These are phyloP conservation scores for Drosophila ercepeae DNA, from an alignment of 1,140 invertebrate genomes.

Conservation along the genomic window DNA sequence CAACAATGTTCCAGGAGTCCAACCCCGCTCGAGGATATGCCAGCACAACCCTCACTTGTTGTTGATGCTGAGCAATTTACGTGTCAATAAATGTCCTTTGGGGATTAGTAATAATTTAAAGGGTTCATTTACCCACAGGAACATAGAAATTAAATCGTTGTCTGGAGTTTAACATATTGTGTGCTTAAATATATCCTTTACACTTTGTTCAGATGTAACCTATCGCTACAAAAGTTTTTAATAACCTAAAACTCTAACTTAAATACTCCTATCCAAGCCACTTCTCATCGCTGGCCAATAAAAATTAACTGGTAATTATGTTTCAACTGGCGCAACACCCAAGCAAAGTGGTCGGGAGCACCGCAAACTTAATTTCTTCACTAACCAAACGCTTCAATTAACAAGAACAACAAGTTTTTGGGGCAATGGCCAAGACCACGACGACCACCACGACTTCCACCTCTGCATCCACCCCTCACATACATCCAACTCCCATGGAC, in stretches of 20 bases:
- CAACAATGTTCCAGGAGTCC: conserved; percentile 15
- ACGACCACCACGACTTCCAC: not conserved
- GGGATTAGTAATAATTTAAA: conserved; percentile 39
- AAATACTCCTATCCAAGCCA: conserved; percentile 8
- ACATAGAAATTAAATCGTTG: not conserved
- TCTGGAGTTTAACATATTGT: not conserved
- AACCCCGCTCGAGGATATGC: not conserved
- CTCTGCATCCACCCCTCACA: not conserved
- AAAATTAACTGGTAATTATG: conserved; percentile 75
- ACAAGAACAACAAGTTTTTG: conserved; percentile 63
- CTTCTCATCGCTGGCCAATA: conserved; percentile 37
- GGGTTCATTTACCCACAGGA: conserved; percentile 1
- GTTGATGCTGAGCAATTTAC: conserved; percentile 42
- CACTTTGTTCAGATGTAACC: not conserved
- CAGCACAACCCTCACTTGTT: conserved; percentile 18
- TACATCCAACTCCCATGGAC: conserved; percentile 39
- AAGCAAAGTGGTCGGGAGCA: conserved; percentile 37
- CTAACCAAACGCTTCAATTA: conserved; percentile 75
- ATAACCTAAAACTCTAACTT: not conserved
- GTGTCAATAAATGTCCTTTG: conserved; percentile 54
- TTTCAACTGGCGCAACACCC: conserved; percentile 35
- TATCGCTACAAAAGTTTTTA: not conserved
- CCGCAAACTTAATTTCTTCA: conserved; percentile 69
- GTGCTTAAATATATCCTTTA: no score
- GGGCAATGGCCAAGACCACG: conserved; percentile 48